Conservation (phyloP, 37 sponge, comb jelly and placozoan species). For the Oopsacas minuta region DNA sequence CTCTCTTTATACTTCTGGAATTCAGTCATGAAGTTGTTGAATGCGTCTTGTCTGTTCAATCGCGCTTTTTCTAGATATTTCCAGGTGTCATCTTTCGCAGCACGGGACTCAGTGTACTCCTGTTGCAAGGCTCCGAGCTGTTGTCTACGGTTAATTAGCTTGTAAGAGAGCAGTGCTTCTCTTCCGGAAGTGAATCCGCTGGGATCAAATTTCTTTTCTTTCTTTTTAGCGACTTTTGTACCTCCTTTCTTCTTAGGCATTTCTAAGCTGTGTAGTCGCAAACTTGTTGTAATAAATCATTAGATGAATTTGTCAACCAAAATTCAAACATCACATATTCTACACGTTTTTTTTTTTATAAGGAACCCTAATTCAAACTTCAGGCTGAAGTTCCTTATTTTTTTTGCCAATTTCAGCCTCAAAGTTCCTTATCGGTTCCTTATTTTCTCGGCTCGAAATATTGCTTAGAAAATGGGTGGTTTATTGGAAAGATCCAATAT, state of each 20-base stretch:
- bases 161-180: not conserved
- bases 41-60: not conserved
- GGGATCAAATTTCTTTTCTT: conserved; percentile 5
- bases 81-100: conserved; percentile 12
- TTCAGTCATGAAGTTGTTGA: not conserved
- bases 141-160: not conserved
- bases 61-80: not conserved
- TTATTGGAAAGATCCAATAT: too few relatives aligned
- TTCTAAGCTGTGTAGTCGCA: too few relatives aligned
- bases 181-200: not conserved
- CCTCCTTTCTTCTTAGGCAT: conserved; percentile 4
- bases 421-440: too few relatives aligned
- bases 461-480: too few relatives aligned
- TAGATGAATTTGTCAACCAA: too few relatives aligned
- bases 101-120: not conserved
- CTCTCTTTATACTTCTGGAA: conserved; percentile 5
- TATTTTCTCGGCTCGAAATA: too few relatives aligned
- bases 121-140: not conserved
- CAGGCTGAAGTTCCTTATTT: too few relatives aligned
- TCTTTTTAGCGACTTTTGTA: not conserved
- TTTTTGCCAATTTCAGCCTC: too few relatives aligned
- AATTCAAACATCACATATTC: too few relatives aligned
- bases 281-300: too few relatives aligned
- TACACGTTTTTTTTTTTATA: too few relatives aligned
- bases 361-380: too few relatives aligned